A percentile compares a stretch with the other conserved stretches of the same genome.
Conservation (phyloP, 2,113 vertebrate genomes). For the Sorex fumeus region DNA sequence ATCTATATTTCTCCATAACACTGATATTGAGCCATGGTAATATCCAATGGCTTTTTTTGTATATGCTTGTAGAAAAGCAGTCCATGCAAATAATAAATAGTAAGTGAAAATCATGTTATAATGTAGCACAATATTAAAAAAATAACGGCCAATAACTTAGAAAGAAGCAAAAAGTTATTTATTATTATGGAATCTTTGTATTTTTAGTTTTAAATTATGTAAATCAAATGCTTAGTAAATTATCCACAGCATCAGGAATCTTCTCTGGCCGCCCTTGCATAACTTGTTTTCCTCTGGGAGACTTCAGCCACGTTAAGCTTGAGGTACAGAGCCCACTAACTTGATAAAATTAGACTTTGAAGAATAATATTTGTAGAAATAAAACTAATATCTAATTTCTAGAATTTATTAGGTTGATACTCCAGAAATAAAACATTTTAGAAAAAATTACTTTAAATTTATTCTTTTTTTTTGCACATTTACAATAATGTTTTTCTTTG, state of each 20-base stretch:
- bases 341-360: slow-evolving; percentile 43
- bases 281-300: not conserved
- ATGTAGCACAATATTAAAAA: not conserved
- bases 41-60: not conserved
- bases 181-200: not conserved
- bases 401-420: slow-evolving; percentile 7
- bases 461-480: slow-evolving; percentile 61
- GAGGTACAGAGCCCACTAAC: not conserved
- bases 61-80: not conserved
- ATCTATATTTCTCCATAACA: not conserved
- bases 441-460: slow-evolving; percentile 49
- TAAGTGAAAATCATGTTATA: not conserved
- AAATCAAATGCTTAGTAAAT: not conserved
- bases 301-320: not conserved
- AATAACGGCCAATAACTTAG: not conserved
- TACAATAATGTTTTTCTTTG: slow-evolving; percentile 9
- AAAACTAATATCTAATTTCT: slow-evolving; percentile 31
- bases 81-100: not conserved
- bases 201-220: slow-evolving; percentile 23
- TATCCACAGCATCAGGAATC: too few species aligned
- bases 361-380: slow-evolving; percentile 44
- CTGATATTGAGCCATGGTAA: not conserved
- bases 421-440: slow-evolving; percentile 15
- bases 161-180: too few species aligned
- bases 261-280: not conserved